phyloP scores from a whole-genome alignment of 2,888 invertebrate species.

The Heliconius hortense region DNA sequence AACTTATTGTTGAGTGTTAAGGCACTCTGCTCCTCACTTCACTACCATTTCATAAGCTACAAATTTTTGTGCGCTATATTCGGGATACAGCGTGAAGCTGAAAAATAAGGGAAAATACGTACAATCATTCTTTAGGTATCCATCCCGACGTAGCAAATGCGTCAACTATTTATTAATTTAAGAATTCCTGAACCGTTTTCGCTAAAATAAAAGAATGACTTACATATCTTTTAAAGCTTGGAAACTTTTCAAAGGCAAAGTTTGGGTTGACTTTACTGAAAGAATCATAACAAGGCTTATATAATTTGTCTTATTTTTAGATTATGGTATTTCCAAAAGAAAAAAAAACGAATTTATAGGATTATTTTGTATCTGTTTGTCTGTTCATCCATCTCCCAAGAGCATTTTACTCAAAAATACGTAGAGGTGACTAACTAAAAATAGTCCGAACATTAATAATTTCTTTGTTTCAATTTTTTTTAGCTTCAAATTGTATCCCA shows the following conservation, averaged over 20 bases:
- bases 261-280: background rate
- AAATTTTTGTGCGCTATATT: background rate
- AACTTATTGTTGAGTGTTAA: background rate
- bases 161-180: conserved; percentile 1
- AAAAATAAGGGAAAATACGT: background rate
- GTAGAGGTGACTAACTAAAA: background rate
- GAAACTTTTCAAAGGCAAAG: conserved; percentile 9
- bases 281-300: background rate
- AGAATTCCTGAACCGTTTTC: background rate
- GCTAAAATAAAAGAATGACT: conserved; percentile 10
- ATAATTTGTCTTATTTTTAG: background rate
- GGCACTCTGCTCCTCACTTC: background rate
- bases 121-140: background rate
- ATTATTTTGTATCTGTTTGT: too few relatives aligned
- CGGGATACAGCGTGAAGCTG: background rate
- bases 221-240: background rate
- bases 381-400: background rate
- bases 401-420: background rate
- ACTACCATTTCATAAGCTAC: background rate
- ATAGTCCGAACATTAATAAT: too few relatives aligned
- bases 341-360: background rate
- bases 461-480: too few relatives aligned
- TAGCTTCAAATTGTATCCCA: too few relatives aligned
- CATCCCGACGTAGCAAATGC: background rate
- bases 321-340: background rate